Percentiles rank a stretch among this genome's conserved stretches.
These are phyloP conservation scores for Argyrosomus regius DNA, from an alignment of 2,797 vertebrate genomes.

Conservation along the genomic window DNA sequence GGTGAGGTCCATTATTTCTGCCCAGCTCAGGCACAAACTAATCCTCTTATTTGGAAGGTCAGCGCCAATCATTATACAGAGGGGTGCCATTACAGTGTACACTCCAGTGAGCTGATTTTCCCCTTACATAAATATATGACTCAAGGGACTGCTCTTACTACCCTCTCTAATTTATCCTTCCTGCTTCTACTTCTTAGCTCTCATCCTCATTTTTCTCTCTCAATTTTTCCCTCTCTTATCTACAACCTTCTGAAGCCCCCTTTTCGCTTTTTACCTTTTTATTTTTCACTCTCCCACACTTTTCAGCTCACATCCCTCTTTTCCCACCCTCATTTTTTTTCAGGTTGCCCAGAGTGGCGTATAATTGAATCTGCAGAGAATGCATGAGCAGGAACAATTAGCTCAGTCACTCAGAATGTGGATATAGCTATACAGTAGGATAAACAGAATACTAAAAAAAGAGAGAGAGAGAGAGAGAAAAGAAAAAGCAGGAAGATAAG, in stretches of 20 bases:
- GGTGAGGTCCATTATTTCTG: slow-evolving; percentile 83
- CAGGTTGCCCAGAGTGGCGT: slow-evolving; percentile 84
- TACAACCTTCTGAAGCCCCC: slow-evolving; percentile 55
- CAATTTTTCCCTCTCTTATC: slow-evolving; percentile 53
- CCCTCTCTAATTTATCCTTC: slow-evolving; percentile 62
- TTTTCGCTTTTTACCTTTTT: slow-evolving; percentile 48
- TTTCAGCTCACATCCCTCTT: slow-evolving; percentile 43
- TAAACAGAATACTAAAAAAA: slow-evolving; percentile 74
- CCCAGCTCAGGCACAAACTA: slow-evolving; percentile 81
- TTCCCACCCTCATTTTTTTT: slow-evolving; percentile 66
- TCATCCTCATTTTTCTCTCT: slow-evolving; percentile 38
- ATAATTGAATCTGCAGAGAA: slow-evolving; percentile 86
- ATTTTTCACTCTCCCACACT: slow-evolving; percentile 65
- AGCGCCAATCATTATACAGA: slow-evolving; percentile 86
- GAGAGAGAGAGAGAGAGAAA: background rate
- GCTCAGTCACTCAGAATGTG: slow-evolving; percentile 81
- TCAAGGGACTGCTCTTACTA: slow-evolving; percentile 74
- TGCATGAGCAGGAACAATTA: slow-evolving; percentile 83
- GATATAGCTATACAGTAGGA: slow-evolving; percentile 80
- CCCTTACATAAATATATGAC: slow-evolving; percentile 84
- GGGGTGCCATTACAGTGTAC: slow-evolving; percentile 80
- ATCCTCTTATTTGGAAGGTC: slow-evolving; percentile 87
- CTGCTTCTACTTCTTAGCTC: slow-evolving; percentile 46
- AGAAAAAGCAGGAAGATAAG: slow-evolving; percentile 56
- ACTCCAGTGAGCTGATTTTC: slow-evolving; percentile 81